Base-by-base conservation (phyloP, 2,113 vertebrate genomes). In the Indicator maculatus region DNA sequence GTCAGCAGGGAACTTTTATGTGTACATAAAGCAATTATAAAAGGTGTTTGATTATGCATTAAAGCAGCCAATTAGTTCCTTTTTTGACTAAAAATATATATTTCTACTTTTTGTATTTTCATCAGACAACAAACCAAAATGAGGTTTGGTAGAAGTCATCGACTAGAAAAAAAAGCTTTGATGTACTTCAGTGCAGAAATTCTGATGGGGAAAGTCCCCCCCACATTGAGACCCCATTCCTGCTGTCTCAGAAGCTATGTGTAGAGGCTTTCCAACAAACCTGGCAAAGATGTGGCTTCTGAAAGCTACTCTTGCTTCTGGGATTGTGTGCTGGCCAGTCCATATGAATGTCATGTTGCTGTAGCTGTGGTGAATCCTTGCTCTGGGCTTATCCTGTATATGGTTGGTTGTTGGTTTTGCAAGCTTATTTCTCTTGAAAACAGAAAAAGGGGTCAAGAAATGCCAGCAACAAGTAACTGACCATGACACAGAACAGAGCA, bases 11-110 rank as follows among this genome's bases (percentile, higher is more conserved):
- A 94, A 96, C 95, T 96, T 97, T 96, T 88, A 96, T 96, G 94
- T 84, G 72, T 95, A 93, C 93, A 91, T 96, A 95, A 97, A 97
- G 93, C 96, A 94, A 96, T 97, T 95, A 96, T 96, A 97, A 96
- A 97, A 96, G 90, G 95, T 96, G 95, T 90, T 97, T 96, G 97
- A 96, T 95, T 97, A 93, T 93, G 86, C 74, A 95, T 96, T 96
- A 96, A 97, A 96, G 83, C 84, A 92, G 79, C 84, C 93, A 95
- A 93, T 97, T 96, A 97, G 91, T 91, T 91, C 92, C 16, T 97
- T 89, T 89, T 96, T 82, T 81, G 52, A 75, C 92, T 88, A 95
- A 94, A 95, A 90, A 91, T 93, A 92, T 82, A 38, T 96, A 93
- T 93, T 92, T 96, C 83, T 73, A 23, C 53, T 80, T 92, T 70